Conservation (phyloP, 2,113 vertebrate genomes). For the Etheostoma spectabile region DNA sequence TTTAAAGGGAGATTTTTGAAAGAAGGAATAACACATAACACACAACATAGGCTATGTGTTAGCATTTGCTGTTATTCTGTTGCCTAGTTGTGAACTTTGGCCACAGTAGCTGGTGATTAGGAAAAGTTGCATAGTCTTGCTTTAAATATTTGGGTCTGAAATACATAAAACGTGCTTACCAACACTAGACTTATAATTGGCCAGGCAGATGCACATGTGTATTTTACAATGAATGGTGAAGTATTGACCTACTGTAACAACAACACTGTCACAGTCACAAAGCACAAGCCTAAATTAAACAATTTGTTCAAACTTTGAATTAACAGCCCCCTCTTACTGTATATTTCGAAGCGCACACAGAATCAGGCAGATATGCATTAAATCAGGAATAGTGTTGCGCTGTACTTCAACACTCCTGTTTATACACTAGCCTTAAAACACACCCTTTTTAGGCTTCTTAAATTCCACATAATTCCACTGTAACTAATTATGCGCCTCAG, state of each 20-base stretch:
- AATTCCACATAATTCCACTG: slow-evolving; percentile 49
- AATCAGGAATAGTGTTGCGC: slow-evolving; percentile 38
- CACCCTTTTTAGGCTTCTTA: slow-evolving; percentile 28
- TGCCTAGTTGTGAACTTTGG: too few relatives aligned
- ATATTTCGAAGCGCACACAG: slow-evolving; percentile 18
- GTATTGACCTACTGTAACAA: background rate
- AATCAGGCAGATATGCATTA: slow-evolving; percentile 30
- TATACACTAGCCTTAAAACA: slow-evolving; percentile 15
- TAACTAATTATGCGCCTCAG: slow-evolving; percentile 23
- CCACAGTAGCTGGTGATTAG: background rate
- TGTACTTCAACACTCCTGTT: slow-evolving; percentile 24
- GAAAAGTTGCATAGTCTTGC: background rate
- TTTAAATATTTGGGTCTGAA: background rate
- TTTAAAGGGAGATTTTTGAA: background rate
- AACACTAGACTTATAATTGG: background rate
- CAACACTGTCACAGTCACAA: background rate
- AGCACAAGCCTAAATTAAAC: background rate
- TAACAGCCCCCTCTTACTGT: slow-evolving; percentile 29
- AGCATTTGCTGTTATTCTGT: too few relatives aligned
- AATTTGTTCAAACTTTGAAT: slow-evolving; percentile 30
- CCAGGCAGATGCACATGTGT: background rate
- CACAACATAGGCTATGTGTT: too few relatives aligned
- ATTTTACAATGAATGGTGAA: background rate
- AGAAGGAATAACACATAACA: background rate
- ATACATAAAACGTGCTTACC: background rate